Evolutionary conservation across 2,888 invertebrate genomes (phyloP).

Genomic region (Andrena bicolor): DNA sequence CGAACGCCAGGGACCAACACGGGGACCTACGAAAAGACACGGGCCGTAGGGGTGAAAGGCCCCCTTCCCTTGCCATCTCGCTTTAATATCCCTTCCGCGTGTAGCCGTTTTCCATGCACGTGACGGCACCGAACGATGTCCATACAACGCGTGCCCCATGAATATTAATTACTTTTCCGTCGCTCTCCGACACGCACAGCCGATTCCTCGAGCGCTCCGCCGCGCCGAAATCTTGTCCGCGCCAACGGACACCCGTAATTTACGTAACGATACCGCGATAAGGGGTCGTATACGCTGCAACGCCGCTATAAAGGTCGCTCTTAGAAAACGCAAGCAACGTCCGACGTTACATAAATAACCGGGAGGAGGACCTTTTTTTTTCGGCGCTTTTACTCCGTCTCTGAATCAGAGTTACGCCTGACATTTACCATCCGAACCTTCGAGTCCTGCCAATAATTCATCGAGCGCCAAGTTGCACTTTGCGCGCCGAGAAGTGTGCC

Average conservation of each 20-base stretch:
- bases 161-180: conserved; percentile 59
- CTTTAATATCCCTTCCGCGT: conserved; percentile 64
- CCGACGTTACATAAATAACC: conserved; percentile 28
- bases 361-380: background rate
- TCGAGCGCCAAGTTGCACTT: background rate
- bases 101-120: conserved; percentile 67
- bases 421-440: conserved; percentile 31
- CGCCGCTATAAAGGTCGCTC: background rate
- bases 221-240: conserved; percentile 16
- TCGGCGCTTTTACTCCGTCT: conserved; percentile 18
- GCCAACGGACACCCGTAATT: conserved; percentile 26
- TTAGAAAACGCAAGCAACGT: background rate
- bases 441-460: conserved; percentile 14
- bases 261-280: conserved; percentile 37
- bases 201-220: conserved; percentile 24
- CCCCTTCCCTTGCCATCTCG: conserved; percentile 7
- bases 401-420: conserved; percentile 34
- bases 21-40: conserved; percentile 32
- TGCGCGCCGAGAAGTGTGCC: background rate
- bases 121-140: conserved; percentile 64
- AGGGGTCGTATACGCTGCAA: background rate
- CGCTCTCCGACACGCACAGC: background rate
- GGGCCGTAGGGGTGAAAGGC: conserved; percentile 35
- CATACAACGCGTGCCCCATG: conserved; percentile 44
- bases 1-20: background rate